Evolutionary conservation across 2,113 vertebrate species (phyloP), one percentile per base, ranked within the genome.

Genomic region (Dendrocopos noguchii): DNA sequence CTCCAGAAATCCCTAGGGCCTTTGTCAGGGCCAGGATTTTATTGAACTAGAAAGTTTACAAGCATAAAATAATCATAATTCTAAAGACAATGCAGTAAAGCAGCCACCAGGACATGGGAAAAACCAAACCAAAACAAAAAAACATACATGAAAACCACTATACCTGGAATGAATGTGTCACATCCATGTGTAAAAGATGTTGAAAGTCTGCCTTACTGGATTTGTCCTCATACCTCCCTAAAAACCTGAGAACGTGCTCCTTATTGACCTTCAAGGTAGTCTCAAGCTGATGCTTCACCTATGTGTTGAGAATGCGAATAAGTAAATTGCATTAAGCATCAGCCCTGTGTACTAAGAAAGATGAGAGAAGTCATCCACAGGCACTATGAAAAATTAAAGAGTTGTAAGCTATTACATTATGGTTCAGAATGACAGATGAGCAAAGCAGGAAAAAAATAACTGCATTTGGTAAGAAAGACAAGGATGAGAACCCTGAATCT

Each of bases 161-260:
- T 97, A 98, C 98, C 98, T 98, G 97, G 34, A 98, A 97, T 16
- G 97, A 97, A 52, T 98, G 98, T 42, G 94, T 95, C 57, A 97
- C 46, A 68, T 97, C 98, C 93, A 97, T 75, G 66, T 95, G 97
- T 50, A 98, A 50, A 79, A 96, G 84, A 39, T 98, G 91, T 46
- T 60, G 80, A 85, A 96, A 95, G 46, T 97, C 91, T 64, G 63
- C 42, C 16, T 34, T 80, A 47, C 44, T 88, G 33, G 94, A 95
- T 86, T 95, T 93, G 81, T 98, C 96, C 31, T 95, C 94, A 57
- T 98, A 81, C 33, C 92, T 93, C 44, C 97, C 98, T n/a, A 97
- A 94, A 39, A 99, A 81, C 28, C 83, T 95, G 66, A 98, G 80
- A 39, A 87, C 86, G 34, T 98, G 98, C 75, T 98, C 96, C 78